phyloP scores from a whole-genome alignment of 2,888 invertebrate genomes.

The Apamea anceps region DNA sequence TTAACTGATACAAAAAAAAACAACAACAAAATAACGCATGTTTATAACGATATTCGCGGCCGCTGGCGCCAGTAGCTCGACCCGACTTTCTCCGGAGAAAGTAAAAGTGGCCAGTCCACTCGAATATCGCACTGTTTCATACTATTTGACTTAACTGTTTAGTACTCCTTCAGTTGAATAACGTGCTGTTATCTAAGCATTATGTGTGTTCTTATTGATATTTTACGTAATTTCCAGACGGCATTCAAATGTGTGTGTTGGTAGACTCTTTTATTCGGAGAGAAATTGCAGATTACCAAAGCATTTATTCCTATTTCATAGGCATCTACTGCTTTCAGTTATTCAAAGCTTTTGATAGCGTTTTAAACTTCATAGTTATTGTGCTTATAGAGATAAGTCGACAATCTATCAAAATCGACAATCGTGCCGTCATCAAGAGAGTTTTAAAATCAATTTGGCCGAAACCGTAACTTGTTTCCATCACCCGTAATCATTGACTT shows the following conservation, averaged over 20 bases:
- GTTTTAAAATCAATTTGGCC: neutral
- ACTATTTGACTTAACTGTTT: constrained; percentile 34
- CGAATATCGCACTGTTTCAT: constrained; percentile 61
- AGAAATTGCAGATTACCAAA: neutral
- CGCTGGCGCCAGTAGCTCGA: constrained; percentile 46
- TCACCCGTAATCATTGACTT: neutral
- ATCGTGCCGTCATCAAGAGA: neutral
- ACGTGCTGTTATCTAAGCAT: constrained; percentile 54
- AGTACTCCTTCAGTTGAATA: constrained; percentile 37
- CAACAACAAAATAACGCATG: constrained; percentile 21
- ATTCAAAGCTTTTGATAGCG: neutral
- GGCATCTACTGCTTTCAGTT: neutral
- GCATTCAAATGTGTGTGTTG: constrained; percentile 5
- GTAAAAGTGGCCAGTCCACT: constrained; percentile 66
- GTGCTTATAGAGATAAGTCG: neutral
- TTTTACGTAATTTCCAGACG: constrained; percentile 45
- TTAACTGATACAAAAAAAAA: constrained; percentile 10
- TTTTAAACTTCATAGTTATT: neutral
- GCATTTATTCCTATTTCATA: neutral
- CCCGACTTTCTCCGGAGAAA: constrained; percentile 64
- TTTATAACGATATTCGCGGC: constrained; percentile 32
- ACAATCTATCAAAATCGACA: neutral
- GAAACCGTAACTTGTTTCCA: neutral
- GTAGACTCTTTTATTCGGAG: neutral
- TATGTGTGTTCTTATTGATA: constrained; percentile 30